Evolutionary conservation across 2,888 invertebrate species (phyloP).

Genomic region (Esperia sulphurella): DNA sequence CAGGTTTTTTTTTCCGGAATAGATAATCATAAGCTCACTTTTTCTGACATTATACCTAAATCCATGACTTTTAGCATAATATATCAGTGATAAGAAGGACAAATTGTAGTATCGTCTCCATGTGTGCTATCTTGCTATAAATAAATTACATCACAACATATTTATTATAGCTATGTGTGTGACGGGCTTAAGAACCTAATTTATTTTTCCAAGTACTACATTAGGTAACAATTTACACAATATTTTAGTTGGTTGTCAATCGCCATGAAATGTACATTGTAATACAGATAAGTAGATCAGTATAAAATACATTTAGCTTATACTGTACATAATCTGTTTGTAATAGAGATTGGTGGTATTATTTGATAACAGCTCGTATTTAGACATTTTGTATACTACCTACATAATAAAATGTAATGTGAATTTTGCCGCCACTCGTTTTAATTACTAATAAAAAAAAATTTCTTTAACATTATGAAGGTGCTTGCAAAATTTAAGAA

Average conservation of each 20-base stretch:
- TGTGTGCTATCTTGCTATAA: too few relatives aligned
- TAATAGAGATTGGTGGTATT: slow-evolving; percentile 59
- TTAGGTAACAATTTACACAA: too few relatives aligned
- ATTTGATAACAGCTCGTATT: slow-evolving; percentile 61
- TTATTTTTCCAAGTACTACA: too few relatives aligned
- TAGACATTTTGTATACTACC: slow-evolving; percentile 67
- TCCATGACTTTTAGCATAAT: too few relatives aligned
- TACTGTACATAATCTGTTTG: slow-evolving; percentile 60
- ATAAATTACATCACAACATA: too few relatives aligned
- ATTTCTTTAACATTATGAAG: slow-evolving; percentile 39
- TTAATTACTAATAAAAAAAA: slow-evolving; percentile 12
- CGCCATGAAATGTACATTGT: slow-evolving; percentile 22
- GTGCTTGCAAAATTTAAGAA: slow-evolving; percentile 39
- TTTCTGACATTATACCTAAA: too few relatives aligned
- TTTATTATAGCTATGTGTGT: too few relatives aligned
- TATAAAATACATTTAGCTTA: slow-evolving; percentile 56
- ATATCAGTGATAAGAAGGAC: too few relatives aligned
- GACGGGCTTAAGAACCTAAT: too few relatives aligned
- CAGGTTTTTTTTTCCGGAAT: too few relatives aligned
- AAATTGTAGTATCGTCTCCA: too few relatives aligned
- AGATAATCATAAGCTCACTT: too few relatives aligned
- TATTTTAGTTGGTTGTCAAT: slow-evolving; percentile 7
- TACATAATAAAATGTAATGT: slow-evolving; percentile 21
- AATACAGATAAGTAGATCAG: slow-evolving; percentile 41
- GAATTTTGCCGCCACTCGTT: slow-evolving; percentile 31